Evolutionary conservation across 1,140 invertebrate species (phyloP), one percentile per base, ranked within the genome.

Genomic region (Danaus melanippus): DNA sequence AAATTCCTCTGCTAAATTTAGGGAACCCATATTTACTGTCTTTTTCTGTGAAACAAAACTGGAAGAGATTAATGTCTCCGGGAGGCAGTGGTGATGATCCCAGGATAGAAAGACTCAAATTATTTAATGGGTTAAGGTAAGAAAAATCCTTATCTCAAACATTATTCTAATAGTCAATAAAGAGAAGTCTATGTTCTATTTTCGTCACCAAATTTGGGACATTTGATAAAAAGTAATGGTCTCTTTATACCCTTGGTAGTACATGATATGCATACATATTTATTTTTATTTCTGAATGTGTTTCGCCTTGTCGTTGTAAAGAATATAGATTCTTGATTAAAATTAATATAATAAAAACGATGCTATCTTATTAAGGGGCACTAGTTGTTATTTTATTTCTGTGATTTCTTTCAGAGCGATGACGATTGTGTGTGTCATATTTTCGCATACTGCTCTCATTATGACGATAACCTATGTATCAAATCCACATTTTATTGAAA

Each of bases 371-470:
- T 32, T 2, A 15, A 15, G 3, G 15, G 3, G 15, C 15, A 15
- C 1, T 1, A 32, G 21, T 32, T 8, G 0, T 1, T 32, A 32
- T 32, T 32, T 32, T 32, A 7, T 32, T 32, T 32, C 7, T 32
- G 5, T 32, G 21, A 32, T 46, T 51, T 47, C 41, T 78, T 82
- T 60, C 75, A 86, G 83, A 53, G 62, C 78, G 6, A 65, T 86
- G 68, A 84, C 83, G 1, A 81, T 86, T 72, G 40, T 76, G 0
- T 80, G 78, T 51, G 76, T 86, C 5, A 69, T 86, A 39, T 84
- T 86, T 50, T 84, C 83, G 2, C 83, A 86, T 50, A 70, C 71
- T 0, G 63, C 62, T 0, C 66, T 86, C 0, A 42, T 71, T 1
- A 67, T 76, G 59, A 63, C 74, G 0, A 54, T 53, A 39, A 55